Evolutionary conservation across 1,140 invertebrate genomes (phyloP), one percentile per base, ranked within the genome.

Genomic region (Ectropis grisescens): DNA sequence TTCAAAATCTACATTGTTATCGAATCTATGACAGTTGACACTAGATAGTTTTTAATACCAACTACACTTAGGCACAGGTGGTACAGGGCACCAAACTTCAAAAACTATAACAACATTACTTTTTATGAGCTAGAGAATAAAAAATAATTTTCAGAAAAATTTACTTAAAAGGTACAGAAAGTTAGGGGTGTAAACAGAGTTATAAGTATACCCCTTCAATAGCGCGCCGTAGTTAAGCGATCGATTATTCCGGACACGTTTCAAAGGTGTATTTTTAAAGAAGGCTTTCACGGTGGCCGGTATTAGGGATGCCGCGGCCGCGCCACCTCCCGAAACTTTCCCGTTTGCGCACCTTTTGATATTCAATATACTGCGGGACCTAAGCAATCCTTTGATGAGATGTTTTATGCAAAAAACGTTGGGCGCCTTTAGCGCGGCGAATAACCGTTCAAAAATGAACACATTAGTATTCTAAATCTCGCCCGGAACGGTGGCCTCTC

Each of bases 391-490:
- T 81, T 78, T 81, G 76, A 81, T 81, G 76, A 81, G 71, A 81
- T 81, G 71, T 78, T 81, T 81, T 81, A 81, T 81, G 76, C 72
- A 78, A 81, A 81, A 81, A 81, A 81, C 72, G 76, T 75, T 67
- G 71, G 58, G 51, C 41, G 56, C 52, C 57, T 62, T 67, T 68
- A 64, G 50, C 59, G 60, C 70, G 68, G 68, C 64, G 69, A 74
- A 67, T 72, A 78, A 78, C 42, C 71, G 71, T 61, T 76, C 70
- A 64, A 71, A 75, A 75, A 67, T 75, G 71, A 69, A 60, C 65
- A 71, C 72, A 81, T 81, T 81, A 81, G 72, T 81, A 81, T 81
- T 64, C 71, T 51, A 48, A 46, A 53, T 55, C 60, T 56, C 53
- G 55, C 49, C 37, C 58, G 48, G 49, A 42, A 40, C 58, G 47